Evolutionary conservation across 1,140 invertebrate genomes (phyloP), one percentile per base, ranked within the genome.

Genomic region (Zeugodacus cucurbitae): DNA sequence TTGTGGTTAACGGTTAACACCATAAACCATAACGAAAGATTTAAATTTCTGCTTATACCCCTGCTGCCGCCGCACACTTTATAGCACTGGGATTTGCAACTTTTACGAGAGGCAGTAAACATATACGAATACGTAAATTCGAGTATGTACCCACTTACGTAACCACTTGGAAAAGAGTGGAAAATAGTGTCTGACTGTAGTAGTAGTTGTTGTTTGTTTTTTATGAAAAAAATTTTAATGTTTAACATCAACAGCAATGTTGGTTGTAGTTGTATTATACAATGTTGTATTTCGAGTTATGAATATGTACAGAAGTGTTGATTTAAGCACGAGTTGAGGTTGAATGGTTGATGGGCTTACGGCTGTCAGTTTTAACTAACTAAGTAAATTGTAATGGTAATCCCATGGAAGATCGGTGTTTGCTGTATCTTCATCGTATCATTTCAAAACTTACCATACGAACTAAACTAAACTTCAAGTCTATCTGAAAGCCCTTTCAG

Each of bases 21-120:
- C 48, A 54, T 82, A 82, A 82, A 82, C 74, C 74, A 82, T 82
- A 82, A 82, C 74, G 74, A 48, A 82, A 10, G 41, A 82, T 82
- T 82, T 74, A 74, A 74, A 74, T 22, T 74, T 41, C 34, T 26
- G 26, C 58, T 62, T 62, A 62, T 62, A n/a, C n/a, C 48, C 26
- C 10, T 37, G 32, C 34, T 74, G 22, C 34, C 20, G 22, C 67
- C 67, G 22, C 67, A 74, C 67, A 74, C 67, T 74, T 41, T 41
- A 41, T 34, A 5, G 11, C 5, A 22, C 67, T 37, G 32, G 67
- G 32, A 41, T 74, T 74, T 74, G 32, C 32, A 41, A 74, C 14
- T 74, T 74, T 74, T 74, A 74, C 67, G 67, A 74, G 32, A 8
- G 20, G 37, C 34, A 74, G 34, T 74, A 74, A 74, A 74, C 34